Evolutionary conservation across 2,888 invertebrate genomes (phyloP), one percentile per base, ranked within the genome.

Genomic region (Notodonta ziczac): DNA sequence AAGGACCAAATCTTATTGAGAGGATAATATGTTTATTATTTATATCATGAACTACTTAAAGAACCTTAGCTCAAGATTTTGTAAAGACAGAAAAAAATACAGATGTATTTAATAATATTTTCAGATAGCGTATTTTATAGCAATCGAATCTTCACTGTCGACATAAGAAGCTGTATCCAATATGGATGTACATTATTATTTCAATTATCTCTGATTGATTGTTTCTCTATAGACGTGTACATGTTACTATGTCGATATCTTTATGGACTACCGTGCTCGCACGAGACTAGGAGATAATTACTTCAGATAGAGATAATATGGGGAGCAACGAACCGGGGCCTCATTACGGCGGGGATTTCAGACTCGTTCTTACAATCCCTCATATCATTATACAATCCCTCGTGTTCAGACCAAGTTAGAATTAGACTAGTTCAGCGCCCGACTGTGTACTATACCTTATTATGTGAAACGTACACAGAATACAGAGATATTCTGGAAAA

Each of bases 401-500:
- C 74, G 72, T 71, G 68, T 76, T 74, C 75, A 73, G 73, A 72
- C 67, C 69, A 72, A 69, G 66, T 72, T 69, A 67, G 63, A 66
- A 67, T 68, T 73, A 72, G 66, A 61, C 62, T 62, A 63, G 65
- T 57, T 64, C 60, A 69, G 65, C 61, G 66, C 67, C 66, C 54
- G 54, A 14, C 70, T 66, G 63, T 69, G 69, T 72, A 24, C 24
- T 67, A 89, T 84, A 80, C 85, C 87, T 87, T 87, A 85, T 86
- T 86, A 87, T 83, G 81, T 85, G 81, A 84, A 87, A 84, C 85
- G 82, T 83, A 87, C 84, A 83, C 82, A 80, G 80, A 83, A 86
- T 80, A 78, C 84, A 81, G 75, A 84, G 87, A 90, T 91, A 87
- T 91, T 90, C 90, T 89, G 85, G 81, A 84, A 87, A 85, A 83